Evolutionary conservation across 2,888 invertebrate genomes (phyloP), one percentile per base, ranked within the genome.

Genomic region (Stenichneumon culpator): DNA sequence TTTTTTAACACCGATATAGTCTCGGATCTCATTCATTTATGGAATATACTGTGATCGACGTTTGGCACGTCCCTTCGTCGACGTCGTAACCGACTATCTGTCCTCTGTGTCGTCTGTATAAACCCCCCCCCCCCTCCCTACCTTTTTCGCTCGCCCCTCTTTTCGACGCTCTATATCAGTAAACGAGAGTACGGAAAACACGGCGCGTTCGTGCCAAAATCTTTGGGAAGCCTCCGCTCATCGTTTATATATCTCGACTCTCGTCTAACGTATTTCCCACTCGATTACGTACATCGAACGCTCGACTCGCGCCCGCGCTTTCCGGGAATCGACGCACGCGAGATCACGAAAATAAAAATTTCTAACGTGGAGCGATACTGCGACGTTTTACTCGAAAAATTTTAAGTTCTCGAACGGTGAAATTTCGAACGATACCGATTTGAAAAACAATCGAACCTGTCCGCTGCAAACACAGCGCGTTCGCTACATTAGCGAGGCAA

Each of bases 201-300:
- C 54, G 22, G 19, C 16, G 16, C 57, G 57, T 60, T 73, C 60
- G 73, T 73, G 73, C 73, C 73, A 73, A 73, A 60, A 73, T 73
- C 73, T 44, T 32, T 22, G 25, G 36, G 72, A 72, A 32, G 28
- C 54, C 54, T 36, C 7, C 28, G 16, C 36, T 36, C 54, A 19
- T 6, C 9, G 19, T 54, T 22, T 19, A n/a, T 60, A n/a, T 73
- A 22, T 36, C 54, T n/a, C 36, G 54, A 52, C 36, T 72, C 72
- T 57, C 39, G 39, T 72, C 39, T 39, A 39, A 6, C 22, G 19
- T 57, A 14, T 57, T 68, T 25, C 57, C 39, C 3, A 5, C 57
- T 72, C 57, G 72, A 72, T 72, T 57, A 57, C 72, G 72, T 39
- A 57, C 72, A 39, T 36, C 54, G 54, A 54, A 19, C 54, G 36